Evolutionary conservation across 92 coral and sea anemone genomes (phyloP), one percentile per base, ranked within the genome.

Genomic region (Chrysogorgia sp.): DNA sequence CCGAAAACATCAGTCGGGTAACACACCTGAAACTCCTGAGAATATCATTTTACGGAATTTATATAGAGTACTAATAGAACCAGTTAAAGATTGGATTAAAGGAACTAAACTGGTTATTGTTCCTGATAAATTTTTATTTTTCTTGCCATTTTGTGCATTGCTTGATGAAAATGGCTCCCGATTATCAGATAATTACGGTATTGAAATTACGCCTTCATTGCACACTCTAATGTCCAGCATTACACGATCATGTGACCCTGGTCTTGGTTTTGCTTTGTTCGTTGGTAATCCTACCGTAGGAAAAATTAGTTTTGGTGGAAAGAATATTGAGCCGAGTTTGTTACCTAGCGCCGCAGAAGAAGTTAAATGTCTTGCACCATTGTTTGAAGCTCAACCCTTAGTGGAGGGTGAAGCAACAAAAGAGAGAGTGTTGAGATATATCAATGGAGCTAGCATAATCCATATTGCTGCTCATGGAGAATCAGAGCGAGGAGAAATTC

Each of bases 201-300:
- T 84, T 33, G 80, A 71, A 60, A 40, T 84, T 0, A 50, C 65
- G 9, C 74, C 88, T 40, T 84, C 88, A n/a, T 58, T 84, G 19
- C 65, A 59, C 81, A 84, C 85, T 24, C 48, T 70, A 41, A 25
- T 34, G 3, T 40, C 53, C 50, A 77, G 56, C 49, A 12, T 35
- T 19, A 68, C 47, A 21, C 80, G 63, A 37, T 31, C 71, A 7
- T 56, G 66, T 55, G 63, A 69, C 14, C 84, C 83, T 0, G 37
- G 61, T 3, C 47, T 83, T 40, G 63, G 65, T 31, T 74, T 62
- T 40, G 71, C 79, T 12, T 75, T 81, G 13, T 63, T 81, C 63
- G 75, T 81, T 40, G 85, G 78, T 22, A 83, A 83, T 66, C 83
- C 83, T 7, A 60, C 52, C 10, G 71, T 55, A 34, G 85, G 79